A percentile compares a stretch with the other conserved stretches of the same genome.
Evolutionary conservation across 92 coral and sea anemone species (phyloP).

Genomic region (Chrysogorgia sp.): DNA sequence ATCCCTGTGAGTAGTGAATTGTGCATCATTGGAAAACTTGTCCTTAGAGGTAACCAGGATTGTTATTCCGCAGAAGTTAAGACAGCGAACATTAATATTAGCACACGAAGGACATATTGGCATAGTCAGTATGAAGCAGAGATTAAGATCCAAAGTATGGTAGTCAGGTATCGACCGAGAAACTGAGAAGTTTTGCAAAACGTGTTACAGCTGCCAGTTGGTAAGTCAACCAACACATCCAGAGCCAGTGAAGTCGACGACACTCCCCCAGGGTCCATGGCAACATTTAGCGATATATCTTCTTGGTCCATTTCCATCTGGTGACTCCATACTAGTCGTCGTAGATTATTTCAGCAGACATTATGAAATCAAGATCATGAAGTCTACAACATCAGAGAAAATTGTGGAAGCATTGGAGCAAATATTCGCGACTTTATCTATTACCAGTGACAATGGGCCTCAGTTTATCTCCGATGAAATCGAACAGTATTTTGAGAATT

Average conservation of each 20-base stretch:
- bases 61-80: slow-evolving; percentile 10
- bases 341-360: slow-evolving; percentile 1
- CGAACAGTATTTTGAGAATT: slow-evolving; percentile 44
- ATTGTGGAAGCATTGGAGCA: slow-evolving; percentile 34
- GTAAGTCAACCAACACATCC: slow-evolving; percentile 53
- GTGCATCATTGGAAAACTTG: slow-evolving; percentile 47
- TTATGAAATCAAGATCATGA: slow-evolving; percentile 42
- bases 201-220: slow-evolving; percentile 55
- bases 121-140: slow-evolving; percentile 47
- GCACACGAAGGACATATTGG: slow-evolving; percentile 36
- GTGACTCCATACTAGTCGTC: slow-evolving; percentile 39
- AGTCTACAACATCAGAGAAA: slow-evolving; percentile 50
- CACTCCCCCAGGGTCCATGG: slow-evolving; percentile 60
- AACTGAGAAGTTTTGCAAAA: slow-evolving; percentile 52
- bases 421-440: slow-evolving; percentile 48
- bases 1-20: slow-evolving; percentile 42
- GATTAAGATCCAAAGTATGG: slow-evolving; percentile 66
- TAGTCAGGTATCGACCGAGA: slow-evolving; percentile 65
- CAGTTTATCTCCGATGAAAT: slow-evolving; percentile 56
- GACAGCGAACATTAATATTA: slow-evolving; percentile 12
- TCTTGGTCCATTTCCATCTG: slow-evolving; percentile 65
- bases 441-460: slow-evolving; percentile 59
- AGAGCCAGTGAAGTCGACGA: slow-evolving; percentile 61
- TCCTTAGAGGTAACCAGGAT: slow-evolving; percentile 56
- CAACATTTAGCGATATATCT: slow-evolving; percentile 58